Evolutionary conservation across 2,888 invertebrate genomes (phyloP).

Genomic region (Ophion slaviceki): DNA sequence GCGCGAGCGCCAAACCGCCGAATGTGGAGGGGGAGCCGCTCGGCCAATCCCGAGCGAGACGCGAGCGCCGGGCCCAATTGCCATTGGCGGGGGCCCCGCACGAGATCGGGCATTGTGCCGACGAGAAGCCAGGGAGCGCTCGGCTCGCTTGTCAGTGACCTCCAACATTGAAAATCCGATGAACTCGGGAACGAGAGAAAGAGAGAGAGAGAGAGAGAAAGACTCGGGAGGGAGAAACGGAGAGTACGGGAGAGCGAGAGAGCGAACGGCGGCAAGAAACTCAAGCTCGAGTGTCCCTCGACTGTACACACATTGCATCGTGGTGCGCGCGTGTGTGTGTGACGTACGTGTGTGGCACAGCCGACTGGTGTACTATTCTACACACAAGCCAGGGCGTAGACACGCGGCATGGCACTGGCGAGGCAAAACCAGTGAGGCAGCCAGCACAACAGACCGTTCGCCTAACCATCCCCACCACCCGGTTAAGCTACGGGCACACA

Average conservation of each 20-base stretch:
- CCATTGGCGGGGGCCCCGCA: slow-evolving; percentile 80
- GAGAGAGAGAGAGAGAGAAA: slow-evolving; percentile 30
- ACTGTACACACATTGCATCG: slow-evolving; percentile 81
- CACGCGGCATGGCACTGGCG: slow-evolving; percentile 59
- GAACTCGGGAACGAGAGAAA: slow-evolving; percentile 85
- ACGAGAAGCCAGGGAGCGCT: slow-evolving; percentile 80
- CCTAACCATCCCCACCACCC: slow-evolving; percentile 64
- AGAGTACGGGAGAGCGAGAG: neutral
- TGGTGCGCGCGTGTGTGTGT: neutral
- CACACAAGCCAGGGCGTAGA: slow-evolving; percentile 85
- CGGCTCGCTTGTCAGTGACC: slow-evolving; percentile 91
- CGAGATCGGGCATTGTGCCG: slow-evolving; percentile 82
- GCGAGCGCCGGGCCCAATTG: slow-evolving; percentile 72
- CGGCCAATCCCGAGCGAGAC: slow-evolving; percentile 69
- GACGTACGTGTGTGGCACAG: neutral
- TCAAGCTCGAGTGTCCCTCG: slow-evolving; percentile 66
- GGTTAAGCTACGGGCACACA: slow-evolving; percentile 70
- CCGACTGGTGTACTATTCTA: slow-evolving; percentile 41
- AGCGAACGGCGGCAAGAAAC: slow-evolving; percentile 38
- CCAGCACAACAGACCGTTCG: slow-evolving; percentile 58
- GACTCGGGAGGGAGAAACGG: neutral
- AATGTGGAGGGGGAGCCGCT: slow-evolving; percentile 63
- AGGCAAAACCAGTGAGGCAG: slow-evolving; percentile 32
- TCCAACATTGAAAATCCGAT: slow-evolving; percentile 92
- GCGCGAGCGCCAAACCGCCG: slow-evolving; percentile 64